These are phyloP conservation scores for Agrilus biguttatus DNA, from an alignment of 2,888 invertebrate genomes.

Conservation along the genomic window DNA sequence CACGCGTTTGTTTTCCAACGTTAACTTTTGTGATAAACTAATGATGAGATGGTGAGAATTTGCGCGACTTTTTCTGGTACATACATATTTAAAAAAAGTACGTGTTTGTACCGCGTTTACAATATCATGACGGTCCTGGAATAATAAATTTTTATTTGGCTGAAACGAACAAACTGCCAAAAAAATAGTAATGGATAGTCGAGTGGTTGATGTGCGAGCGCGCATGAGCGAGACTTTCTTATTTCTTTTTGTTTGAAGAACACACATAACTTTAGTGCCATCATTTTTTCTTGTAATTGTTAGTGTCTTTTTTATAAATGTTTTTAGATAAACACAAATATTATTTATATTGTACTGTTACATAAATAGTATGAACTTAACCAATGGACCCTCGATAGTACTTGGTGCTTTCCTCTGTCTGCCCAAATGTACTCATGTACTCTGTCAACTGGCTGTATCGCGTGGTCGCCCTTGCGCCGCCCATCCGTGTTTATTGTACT, in stretches of 20 bases:
- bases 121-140: too few relatives aligned
- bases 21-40: constrained; percentile 34
- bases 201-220: constrained; percentile 1
- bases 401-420: constrained; percentile 29
- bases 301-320: constrained; percentile 35
- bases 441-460: constrained; percentile 28
- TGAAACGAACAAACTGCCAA: too few relatives aligned
- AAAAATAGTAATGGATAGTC: not conserved
- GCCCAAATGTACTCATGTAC: constrained; percentile 30
- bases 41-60: constrained; percentile 8
- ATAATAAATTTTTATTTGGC: not conserved
- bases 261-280: constrained; percentile 30
- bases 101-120: too few relatives aligned
- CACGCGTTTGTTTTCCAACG: constrained; percentile 30
- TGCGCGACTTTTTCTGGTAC: not conserved
- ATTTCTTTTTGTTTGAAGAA: constrained; percentile 14
- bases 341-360: constrained; percentile 29
- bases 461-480: constrained; percentile 10
- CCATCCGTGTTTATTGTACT: constrained; percentile 29
- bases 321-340: constrained; percentile 32
- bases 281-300: constrained; percentile 32
- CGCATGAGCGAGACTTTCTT: too few relatives aligned
- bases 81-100: too few relatives aligned
- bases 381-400: constrained; percentile 26
- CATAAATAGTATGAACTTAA: constrained; percentile 26